phyloP scores from a whole-genome alignment of 2,113 vertebrate species.

The Poeciliopsis prolifica region DNA sequence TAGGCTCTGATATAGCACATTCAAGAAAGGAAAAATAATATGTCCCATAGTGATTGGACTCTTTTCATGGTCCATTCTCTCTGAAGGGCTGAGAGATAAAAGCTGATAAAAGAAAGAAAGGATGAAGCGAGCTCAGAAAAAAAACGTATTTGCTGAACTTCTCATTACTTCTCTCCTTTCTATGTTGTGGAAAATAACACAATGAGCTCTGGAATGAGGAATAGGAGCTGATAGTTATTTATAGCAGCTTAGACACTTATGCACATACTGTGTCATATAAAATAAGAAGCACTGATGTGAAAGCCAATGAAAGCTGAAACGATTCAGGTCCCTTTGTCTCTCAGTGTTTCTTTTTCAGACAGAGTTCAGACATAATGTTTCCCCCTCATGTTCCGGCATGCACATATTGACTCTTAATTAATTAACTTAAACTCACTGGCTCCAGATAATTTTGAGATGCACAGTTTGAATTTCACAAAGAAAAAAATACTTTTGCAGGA shows the following conservation, averaged over 20 bases:
- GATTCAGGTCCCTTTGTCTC: conserved; percentile 33
- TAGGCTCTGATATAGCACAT: conserved; percentile 37
- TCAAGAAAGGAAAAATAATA: conserved; percentile 61
- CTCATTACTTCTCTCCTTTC: conserved; percentile 43
- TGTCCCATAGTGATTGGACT: conserved; percentile 57
- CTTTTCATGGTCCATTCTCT: conserved; percentile 64
- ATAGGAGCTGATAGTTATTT: conserved; percentile 53
- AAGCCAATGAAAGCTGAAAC: conserved; percentile 27
- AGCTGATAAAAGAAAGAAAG: conserved; percentile 59
- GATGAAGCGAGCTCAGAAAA: conserved; percentile 48
- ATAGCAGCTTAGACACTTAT: conserved; percentile 21
- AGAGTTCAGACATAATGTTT: conserved; percentile 43
- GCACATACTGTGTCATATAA: conserved; percentile 2
- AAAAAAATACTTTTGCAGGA: background rate
- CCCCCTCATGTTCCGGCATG: conserved; percentile 39
- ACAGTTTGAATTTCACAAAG: background rate
- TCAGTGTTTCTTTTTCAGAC: conserved; percentile 40
- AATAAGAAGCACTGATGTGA: conserved; percentile 10
- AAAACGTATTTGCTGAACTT: conserved; percentile 34
- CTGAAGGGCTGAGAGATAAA: conserved; percentile 63
- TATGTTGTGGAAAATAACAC: conserved; percentile 45
- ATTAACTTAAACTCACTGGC: conserved; percentile 19
- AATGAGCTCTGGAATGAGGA: conserved; percentile 38
- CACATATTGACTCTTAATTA: conserved; percentile 39
- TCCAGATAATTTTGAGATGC: background rate